Percentiles rank a stretch among this genome's conserved stretches.
Evolutionary conservation across 64 coral and sea anemone species (phyloP).

Genomic region (Hydrozoanthus tunicans): DNA sequence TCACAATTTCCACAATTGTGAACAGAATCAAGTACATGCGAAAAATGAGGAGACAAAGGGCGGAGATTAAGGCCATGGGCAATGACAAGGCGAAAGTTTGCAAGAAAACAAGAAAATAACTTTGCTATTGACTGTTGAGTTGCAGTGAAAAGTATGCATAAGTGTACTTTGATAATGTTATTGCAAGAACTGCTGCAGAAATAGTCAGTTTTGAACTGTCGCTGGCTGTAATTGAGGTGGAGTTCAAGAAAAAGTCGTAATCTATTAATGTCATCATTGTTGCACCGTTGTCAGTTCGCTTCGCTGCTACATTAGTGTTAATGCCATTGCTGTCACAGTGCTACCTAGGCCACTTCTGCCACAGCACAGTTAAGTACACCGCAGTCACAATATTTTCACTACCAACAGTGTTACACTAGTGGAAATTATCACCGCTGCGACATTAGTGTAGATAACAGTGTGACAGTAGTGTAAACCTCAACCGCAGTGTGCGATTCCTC

Average conservation of each 20-base stretch:
- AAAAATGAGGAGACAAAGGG: constrained; percentile 16
- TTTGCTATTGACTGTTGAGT: background rate
- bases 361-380: no score
- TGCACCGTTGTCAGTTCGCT: no score
- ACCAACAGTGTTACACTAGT: no score
- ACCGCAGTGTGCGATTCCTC: background rate
- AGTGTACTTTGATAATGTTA: constrained; percentile 9
- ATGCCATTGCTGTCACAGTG: no score
- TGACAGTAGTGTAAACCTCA: no score
- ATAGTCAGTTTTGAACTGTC: constrained; percentile 15
- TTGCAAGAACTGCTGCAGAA: constrained; percentile 26
- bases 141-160: background rate
- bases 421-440: no score
- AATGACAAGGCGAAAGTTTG: background rate
- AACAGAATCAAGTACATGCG: constrained; percentile 28
- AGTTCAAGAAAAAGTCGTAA: constrained; percentile 2
- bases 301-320: no score
- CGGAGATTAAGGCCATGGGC: constrained; percentile 1
- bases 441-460: no score
- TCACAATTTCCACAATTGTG: constrained; percentile 31
- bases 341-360: no score
- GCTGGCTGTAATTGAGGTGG: constrained; percentile 10
- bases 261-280: background rate
- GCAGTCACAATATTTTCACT: no score
- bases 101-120: constrained; percentile 11